These are phyloP conservation scores for Prionace glauca DNA, from an alignment of 2,797 vertebrate species.

Conservation along the genomic window DNA sequence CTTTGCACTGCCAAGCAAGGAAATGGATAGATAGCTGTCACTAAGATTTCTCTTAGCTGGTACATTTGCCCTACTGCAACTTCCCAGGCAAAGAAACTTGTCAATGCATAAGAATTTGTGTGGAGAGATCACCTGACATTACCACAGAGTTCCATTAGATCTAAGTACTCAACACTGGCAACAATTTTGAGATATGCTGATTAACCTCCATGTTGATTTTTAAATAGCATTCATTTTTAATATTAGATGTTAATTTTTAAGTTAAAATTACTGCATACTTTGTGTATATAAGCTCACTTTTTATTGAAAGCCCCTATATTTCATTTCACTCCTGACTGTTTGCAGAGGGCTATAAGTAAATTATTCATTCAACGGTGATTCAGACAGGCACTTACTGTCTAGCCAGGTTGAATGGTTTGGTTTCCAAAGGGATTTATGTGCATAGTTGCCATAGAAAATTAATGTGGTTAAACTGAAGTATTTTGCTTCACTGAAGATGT, in stretches of 20 bases:
- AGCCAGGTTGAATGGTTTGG: neutral
- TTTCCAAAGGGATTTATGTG: slow-evolving; percentile 24
- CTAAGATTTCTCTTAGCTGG: neutral
- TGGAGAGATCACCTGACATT: neutral
- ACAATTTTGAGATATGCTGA: neutral
- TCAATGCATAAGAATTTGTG: neutral
- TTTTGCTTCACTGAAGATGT: slow-evolving; percentile 15
- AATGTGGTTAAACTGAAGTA: slow-evolving; percentile 29
- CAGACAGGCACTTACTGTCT: slow-evolving; percentile 22
- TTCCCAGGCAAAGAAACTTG: neutral
- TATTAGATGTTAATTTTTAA: neutral
- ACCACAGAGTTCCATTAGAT: neutral
- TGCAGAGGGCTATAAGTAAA: neutral
- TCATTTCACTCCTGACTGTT: neutral
- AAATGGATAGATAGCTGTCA: neutral
- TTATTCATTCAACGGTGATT: neutral
- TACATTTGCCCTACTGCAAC: neutral
- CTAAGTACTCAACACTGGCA: neutral
- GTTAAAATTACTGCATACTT: neutral
- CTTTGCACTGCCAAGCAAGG: neutral
- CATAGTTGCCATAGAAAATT: neutral
- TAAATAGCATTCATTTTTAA: neutral
- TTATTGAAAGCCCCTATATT: neutral
- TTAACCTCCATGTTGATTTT: neutral
- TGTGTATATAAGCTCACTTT: neutral